phyloP scores from a whole-genome alignment of 2,888 invertebrate species.

The Drosophila kokeensis region DNA sequence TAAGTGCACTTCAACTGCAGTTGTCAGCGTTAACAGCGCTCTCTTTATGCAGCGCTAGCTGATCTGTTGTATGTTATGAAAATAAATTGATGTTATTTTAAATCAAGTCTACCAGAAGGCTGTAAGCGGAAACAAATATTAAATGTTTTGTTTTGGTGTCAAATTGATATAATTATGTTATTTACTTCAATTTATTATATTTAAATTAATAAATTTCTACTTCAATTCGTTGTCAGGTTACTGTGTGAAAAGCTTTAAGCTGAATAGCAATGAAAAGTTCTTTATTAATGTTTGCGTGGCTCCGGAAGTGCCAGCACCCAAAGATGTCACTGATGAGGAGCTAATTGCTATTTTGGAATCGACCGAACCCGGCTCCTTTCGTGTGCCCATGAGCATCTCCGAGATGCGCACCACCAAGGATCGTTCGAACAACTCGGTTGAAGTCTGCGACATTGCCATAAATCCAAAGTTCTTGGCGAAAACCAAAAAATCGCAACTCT shows the following conservation, averaged over 20 bases:
- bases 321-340: conserved; percentile 90
- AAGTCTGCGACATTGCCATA: conserved; percentile 93
- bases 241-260: conserved; percentile 91
- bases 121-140: neutral
- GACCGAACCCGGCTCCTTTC: conserved; percentile 89
- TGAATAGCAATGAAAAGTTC: conserved; percentile 89
- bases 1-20: neutral
- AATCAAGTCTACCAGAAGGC: neutral
- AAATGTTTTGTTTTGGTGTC: neutral
- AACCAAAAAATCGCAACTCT: conserved; percentile 89
- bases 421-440: conserved; percentile 90
- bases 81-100: neutral
- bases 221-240: conserved; percentile 87
- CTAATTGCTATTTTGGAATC: conserved; percentile 89
- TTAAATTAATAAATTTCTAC: neutral
- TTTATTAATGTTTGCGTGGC: conserved; percentile 95
- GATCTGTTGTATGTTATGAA: neutral
- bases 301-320: conserved; percentile 90
- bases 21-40: neutral
- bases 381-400: conserved; percentile 96
- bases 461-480: conserved; percentile 92
- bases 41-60: neutral
- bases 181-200: neutral
- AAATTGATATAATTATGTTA: neutral
- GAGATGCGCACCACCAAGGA: conserved; percentile 91